Evolutionary conservation across 2,797 vertebrate species (phyloP), one percentile per base, ranked within the genome.

Genomic region (Rallus crepitans): DNA sequence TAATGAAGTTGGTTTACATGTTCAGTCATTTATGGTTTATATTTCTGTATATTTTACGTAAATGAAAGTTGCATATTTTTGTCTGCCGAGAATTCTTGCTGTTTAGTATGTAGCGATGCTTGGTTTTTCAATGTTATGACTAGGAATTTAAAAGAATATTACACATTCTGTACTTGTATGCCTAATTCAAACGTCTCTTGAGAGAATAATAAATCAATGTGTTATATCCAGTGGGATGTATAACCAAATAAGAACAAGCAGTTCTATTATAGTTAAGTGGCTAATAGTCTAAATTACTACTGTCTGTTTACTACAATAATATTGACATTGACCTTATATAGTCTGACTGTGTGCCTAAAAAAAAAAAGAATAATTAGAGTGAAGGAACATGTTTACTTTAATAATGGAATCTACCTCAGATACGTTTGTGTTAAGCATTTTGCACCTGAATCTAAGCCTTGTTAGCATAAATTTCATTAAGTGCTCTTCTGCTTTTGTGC

Each of bases 381-480:
- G 68, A 87, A 86, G 45, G 40, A 87, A 71, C 20, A 37, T 73
- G 71, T 84, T 93, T 90, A 65, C 60, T 89, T 92, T 92, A 92
- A 61, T 89, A 94, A 85, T 61, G 11, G 56, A 92, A 92, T 78
- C 56, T 18, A 80, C 33, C 23, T 87, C 48, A 57, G 33, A 77
- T 50, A 56, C 2, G 5, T 66, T 94, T 76, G 21, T 73, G 56
- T 87, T 68, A 85, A 95, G 56, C 9, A 89, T 82, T 95, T 87
- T 89, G n/a, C 71, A 82, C 50, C 60, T 75, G 48, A 91, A 87
- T 84, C 68, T 92, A 89, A 80, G 47, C 45, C 37, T 82, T 85
- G 57, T 93, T 93, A 92, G 71, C 81, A 91, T 92, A 87, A 91
- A 95, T 84, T 93, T 95, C 71, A 87, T 85, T 87, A 94, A 94